Conservation (phyloP, 2,113 vertebrate genomes). For the Lethenteron reissneri region DNA sequence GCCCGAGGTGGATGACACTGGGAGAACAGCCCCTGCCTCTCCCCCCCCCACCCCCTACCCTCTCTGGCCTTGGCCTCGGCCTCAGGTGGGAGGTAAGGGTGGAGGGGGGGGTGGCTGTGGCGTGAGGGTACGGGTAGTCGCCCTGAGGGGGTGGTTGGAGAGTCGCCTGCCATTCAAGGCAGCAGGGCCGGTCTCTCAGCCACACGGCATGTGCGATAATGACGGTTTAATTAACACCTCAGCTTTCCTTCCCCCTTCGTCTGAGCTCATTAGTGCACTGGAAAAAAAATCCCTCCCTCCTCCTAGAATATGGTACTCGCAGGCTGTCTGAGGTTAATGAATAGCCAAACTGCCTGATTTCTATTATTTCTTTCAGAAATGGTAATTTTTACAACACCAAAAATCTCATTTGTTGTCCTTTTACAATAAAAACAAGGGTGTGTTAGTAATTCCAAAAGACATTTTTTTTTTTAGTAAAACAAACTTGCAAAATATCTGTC, state of each 20-base stretch:
- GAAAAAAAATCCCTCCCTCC: background rate
- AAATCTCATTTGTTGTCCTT: no score
- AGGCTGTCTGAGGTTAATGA: background rate
- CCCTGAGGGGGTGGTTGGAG: background rate
- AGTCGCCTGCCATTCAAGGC: background rate
- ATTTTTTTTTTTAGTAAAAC: no score
- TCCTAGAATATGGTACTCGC: background rate
- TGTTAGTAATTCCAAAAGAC: no score
- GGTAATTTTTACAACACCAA: background rate
- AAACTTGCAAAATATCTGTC: no score
- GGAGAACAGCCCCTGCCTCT: background rate
- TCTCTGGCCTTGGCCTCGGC: background rate
- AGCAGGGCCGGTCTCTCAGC: no score
- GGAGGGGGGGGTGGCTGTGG: background rate
- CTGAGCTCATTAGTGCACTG: constrained; percentile 4
- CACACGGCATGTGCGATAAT: background rate
- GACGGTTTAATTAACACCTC: constrained; percentile 5
- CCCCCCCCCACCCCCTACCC: background rate
- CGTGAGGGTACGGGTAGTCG: background rate
- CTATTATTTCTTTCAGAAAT: background rate
- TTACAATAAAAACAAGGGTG: no score
- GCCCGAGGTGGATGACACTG: no score
- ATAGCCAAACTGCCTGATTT: background rate
- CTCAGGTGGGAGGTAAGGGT: background rate
- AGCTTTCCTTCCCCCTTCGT: background rate